A percentile compares a stretch with the other conserved stretches of the same genome.
These are phyloP conservation scores for Gymnocheta viridis DNA, from an alignment of 2,888 invertebrate genomes.

Conservation along the genomic window DNA sequence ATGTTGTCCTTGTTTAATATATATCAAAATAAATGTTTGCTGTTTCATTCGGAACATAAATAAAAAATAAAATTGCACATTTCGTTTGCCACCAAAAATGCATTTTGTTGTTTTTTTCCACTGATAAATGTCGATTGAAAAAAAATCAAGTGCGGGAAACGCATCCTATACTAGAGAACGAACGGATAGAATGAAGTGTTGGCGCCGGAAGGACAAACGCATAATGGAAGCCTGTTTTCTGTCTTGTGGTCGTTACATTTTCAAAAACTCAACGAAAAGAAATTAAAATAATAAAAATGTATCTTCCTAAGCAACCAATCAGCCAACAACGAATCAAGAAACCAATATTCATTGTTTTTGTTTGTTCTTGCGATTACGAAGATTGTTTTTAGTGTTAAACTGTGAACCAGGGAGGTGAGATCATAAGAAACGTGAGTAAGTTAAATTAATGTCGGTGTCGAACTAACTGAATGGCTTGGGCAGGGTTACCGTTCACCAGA, in stretches of 20 bases:
- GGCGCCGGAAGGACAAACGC: conserved; percentile 54
- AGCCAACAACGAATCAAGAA: background rate
- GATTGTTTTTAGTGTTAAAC: background rate
- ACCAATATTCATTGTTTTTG: conserved; percentile 1
- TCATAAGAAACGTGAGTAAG: conserved; percentile 34
- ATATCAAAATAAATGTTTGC: background rate
- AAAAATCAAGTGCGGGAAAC: conserved; percentile 40
- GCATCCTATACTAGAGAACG: background rate
- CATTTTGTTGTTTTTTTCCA: background rate
- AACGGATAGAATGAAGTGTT: background rate
- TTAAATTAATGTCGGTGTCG: background rate
- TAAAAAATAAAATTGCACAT: background rate
- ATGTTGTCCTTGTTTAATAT: background rate
- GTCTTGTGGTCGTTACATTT: conserved; percentile 24
- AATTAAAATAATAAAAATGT: conserved; percentile 35
- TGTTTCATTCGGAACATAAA: background rate
- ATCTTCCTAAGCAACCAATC: conserved; percentile 13
- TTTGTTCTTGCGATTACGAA: conserved; percentile 16
- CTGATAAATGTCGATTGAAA: conserved; percentile 12
- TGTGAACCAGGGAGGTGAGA: background rate
- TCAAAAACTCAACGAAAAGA: conserved; percentile 11
- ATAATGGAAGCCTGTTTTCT: conserved; percentile 36
- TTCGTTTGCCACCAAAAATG: conserved; percentile 22
- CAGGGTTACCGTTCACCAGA: no score
- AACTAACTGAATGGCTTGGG: background rate